Evolutionary conservation across 2,797 vertebrate species (phyloP).

Genomic region (Sparidentex hasta): DNA sequence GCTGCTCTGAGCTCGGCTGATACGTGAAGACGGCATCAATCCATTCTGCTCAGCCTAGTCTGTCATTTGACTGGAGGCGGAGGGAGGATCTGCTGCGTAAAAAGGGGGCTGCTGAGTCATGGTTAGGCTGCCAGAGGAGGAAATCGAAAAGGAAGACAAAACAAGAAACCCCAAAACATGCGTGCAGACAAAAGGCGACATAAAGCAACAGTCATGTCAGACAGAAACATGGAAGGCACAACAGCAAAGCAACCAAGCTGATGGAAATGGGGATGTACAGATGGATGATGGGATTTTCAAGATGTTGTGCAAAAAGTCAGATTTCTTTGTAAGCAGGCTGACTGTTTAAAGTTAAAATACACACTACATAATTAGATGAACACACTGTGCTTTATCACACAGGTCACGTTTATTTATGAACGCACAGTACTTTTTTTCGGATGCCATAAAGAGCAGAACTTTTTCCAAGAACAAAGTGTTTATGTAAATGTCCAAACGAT

Average conservation of each 20-base stretch:
- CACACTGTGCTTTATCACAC: neutral
- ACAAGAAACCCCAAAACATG: neutral
- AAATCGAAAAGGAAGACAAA: conserved; percentile 2
- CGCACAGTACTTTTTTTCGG: neutral
- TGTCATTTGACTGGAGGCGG: conserved; percentile 51
- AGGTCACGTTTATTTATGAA: neutral
- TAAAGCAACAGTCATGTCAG: neutral
- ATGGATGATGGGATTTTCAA: conserved; percentile 23
- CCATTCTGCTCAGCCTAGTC: conserved; percentile 49
- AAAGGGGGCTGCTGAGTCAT: conserved; percentile 59
- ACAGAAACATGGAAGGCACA: conserved; percentile 9
- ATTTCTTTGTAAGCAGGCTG: too few relatives aligned
- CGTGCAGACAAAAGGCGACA: conserved; percentile 13
- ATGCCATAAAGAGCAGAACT: too few relatives aligned
- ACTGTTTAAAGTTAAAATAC: neutral
- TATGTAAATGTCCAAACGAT: too few relatives aligned
- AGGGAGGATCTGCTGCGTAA: conserved; percentile 39
- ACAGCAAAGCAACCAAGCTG: conserved; percentile 14
- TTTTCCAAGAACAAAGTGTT: neutral
- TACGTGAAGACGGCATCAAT: conserved; percentile 48
- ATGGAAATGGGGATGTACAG: conserved; percentile 21
- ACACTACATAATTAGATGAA: too few relatives aligned
- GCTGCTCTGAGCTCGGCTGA: conserved; percentile 38
- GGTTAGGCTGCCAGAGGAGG: conserved; percentile 21
- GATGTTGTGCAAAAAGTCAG: neutral